Evolutionary conservation across 30 jellyfish, hydroid and myxozoan genomes (phyloP).

Genomic region (Hydra vulgaris): DNA sequence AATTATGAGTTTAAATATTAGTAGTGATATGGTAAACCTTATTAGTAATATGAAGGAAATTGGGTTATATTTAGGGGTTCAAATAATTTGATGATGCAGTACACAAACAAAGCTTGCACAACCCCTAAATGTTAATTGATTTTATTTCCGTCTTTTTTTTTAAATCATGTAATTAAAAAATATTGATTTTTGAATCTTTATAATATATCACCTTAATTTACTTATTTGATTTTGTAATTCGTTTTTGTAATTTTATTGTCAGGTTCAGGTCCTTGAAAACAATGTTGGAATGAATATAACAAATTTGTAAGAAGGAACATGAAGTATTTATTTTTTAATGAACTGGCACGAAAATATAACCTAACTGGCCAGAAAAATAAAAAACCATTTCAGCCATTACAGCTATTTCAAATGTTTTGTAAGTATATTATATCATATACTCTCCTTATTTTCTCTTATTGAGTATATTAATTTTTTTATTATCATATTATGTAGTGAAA

Average conservation of each 20-base stretch:
- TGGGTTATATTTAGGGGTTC: background rate
- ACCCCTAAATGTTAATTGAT: background rate
- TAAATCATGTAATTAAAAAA: background rate
- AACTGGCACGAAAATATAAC: background rate
- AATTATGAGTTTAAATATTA: background rate
- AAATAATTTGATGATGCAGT: background rate
- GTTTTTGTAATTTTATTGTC: background rate
- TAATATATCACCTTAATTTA: background rate
- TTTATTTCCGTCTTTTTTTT: background rate
- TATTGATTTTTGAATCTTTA: background rate
- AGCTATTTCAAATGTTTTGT: background rate
- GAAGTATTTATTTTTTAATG: background rate
- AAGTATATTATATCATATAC: background rate
- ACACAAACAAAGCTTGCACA: background rate
- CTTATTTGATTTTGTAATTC: background rate
- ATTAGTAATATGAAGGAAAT: background rate
- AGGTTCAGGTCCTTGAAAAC: background rate
- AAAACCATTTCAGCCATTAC: background rate
- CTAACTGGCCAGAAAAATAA: background rate
- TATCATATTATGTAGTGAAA: background rate
- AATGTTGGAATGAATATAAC: background rate
- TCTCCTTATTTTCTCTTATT: background rate
- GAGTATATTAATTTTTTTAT: background rate
- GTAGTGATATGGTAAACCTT: background rate
- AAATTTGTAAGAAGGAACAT: background rate